Percentiles rank a stretch among this genome's conserved stretches.
phyloP scores from a whole-genome alignment of 2,113 vertebrate genomes.

The Bubalus kerabau region DNA sequence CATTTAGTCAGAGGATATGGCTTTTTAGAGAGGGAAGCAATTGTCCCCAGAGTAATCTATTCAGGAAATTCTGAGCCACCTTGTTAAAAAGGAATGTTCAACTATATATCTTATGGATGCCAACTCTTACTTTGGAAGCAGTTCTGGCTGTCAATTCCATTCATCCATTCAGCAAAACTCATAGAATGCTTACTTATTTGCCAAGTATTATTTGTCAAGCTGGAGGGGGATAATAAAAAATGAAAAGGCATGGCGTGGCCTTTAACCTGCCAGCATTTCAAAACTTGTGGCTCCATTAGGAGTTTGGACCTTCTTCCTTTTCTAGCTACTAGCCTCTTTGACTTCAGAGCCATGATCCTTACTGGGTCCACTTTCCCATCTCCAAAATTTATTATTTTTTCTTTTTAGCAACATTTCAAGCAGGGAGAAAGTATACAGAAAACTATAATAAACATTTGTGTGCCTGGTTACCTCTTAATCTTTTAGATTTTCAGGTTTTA shows the following conservation, averaged over 20 bases:
- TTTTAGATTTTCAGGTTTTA: not conserved
- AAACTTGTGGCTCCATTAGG: not conserved
- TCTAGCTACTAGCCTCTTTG: not conserved
- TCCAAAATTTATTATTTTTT: not conserved
- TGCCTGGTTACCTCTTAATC: not conserved
- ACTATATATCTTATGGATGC: not conserved
- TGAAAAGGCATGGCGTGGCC: not conserved
- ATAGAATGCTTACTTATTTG: not conserved
- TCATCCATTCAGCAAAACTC: conserved; percentile 42
- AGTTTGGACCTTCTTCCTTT: not conserved
- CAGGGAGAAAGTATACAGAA: not conserved
- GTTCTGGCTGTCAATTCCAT: not conserved
- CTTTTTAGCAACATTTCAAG: not conserved
- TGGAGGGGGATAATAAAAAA: not conserved
- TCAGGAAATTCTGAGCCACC: conserved; percentile 45
- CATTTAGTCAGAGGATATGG: not conserved
- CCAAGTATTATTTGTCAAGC: conserved; percentile 41
- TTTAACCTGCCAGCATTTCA: conserved; percentile 2
- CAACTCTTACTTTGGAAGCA: conserved; percentile 38
- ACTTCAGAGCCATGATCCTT: not conserved
- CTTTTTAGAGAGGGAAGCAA: conserved; percentile 11
- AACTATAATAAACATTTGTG: not conserved
- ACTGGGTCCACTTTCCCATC: not conserved
- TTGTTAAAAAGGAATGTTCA: conserved; percentile 27
- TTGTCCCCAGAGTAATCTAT: not conserved